Evolutionary conservation across 2,888 invertebrate species (phyloP).

Genomic region (Drosophila aldrichi): DNA sequence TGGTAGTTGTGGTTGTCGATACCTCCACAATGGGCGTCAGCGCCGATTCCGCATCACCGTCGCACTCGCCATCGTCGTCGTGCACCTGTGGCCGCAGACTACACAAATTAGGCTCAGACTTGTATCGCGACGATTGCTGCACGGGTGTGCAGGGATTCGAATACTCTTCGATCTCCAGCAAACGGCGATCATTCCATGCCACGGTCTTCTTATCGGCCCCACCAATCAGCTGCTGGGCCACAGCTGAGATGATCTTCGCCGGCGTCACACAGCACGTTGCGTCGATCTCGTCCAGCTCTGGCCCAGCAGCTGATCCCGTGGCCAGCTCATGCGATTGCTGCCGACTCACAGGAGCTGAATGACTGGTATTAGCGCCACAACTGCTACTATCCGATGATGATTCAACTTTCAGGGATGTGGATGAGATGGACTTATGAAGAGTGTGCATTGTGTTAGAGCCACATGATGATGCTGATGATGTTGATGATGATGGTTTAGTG

Average conservation of each 20-base stretch:
- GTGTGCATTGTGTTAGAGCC: slow-evolving; percentile 62
- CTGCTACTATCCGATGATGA: slow-evolving; percentile 61
- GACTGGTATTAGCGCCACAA: slow-evolving; percentile 53
- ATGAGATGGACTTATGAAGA: slow-evolving; percentile 84
- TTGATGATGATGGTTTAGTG: slow-evolving; percentile 22
- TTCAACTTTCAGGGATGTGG: slow-evolving; percentile 80
- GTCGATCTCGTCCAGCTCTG: slow-evolving; percentile 60
- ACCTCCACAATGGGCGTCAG: slow-evolving; percentile 59
- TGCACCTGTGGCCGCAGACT: slow-evolving; percentile 62
- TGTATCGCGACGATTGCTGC: slow-evolving; percentile 79
- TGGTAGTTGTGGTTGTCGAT: slow-evolving; percentile 32
- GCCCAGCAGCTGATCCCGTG: slow-evolving; percentile 27
- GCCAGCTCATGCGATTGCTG: slow-evolving; percentile 77
- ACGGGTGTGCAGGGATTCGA: slow-evolving; percentile 75
- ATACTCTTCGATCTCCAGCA: slow-evolving; percentile 68
- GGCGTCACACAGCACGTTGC: slow-evolving; percentile 71
- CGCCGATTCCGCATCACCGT: slow-evolving; percentile 24
- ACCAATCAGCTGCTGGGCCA: slow-evolving; percentile 62
- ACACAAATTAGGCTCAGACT: slow-evolving; percentile 84
- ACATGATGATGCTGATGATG: slow-evolving; percentile 32
- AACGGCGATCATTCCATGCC: slow-evolving; percentile 74
- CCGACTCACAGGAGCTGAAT: slow-evolving; percentile 82
- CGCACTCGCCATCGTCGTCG: slow-evolving; percentile 24
- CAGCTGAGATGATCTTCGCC: slow-evolving; percentile 69
- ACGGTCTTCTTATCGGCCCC: slow-evolving; percentile 75